Evolutionary conservation across 2,888 invertebrate species (phyloP).

Genomic region (Dioctria linearis): DNA sequence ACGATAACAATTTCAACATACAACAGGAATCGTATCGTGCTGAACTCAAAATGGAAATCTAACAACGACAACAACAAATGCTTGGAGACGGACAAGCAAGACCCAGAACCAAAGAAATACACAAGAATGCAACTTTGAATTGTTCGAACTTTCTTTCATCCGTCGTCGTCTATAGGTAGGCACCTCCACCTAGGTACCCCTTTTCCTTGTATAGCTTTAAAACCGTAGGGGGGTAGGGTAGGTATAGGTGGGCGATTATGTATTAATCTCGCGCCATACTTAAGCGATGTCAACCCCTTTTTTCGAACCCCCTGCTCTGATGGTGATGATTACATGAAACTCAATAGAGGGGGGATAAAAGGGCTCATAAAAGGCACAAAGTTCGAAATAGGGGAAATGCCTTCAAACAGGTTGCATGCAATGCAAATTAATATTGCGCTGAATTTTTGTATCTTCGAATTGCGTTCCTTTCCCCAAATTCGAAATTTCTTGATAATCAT

Average conservation of each 20-base stretch:
- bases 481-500: neutral
- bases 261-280: neutral
- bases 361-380: too few species aligned
- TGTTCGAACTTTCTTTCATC: neutral
- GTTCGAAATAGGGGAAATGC: slow-evolving; percentile 40
- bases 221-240: too few species aligned
- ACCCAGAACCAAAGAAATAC: neutral
- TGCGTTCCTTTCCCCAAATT: neutral
- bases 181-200: too few species aligned
- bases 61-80: neutral
- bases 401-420: slow-evolving; percentile 21
- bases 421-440: neutral
- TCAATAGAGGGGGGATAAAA: neutral
- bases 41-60: neutral
- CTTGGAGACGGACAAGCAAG: neutral
- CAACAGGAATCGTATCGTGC: neutral
- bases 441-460: neutral
- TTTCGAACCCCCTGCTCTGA: neutral
- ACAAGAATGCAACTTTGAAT: neutral
- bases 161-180: neutral
- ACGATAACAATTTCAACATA: neutral
- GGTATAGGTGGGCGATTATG: neutral
- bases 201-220: too few species aligned
- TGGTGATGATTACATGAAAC: neutral
- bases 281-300: slow-evolving; percentile 15